Evolutionary conservation across 1,140 invertebrate species (phyloP), one percentile per base, ranked within the genome.

Genomic region (Belonocnema kinseyi): DNA sequence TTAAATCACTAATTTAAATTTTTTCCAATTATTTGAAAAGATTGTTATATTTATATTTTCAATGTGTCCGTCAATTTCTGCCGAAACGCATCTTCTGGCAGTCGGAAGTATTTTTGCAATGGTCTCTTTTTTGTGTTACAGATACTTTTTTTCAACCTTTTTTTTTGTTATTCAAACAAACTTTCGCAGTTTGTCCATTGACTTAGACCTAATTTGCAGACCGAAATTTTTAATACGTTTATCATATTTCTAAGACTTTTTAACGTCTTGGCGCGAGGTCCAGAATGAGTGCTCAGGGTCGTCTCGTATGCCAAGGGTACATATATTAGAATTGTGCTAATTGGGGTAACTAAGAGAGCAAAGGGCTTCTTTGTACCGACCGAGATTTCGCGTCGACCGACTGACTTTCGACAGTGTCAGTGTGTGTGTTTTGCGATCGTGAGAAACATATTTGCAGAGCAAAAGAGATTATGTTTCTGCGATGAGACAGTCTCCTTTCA

Each of bases 261-360:
- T 66, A 66, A 40, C 61, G 61, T 26, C 26, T 66, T 66, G 46
- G 46, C 40, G 61, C 33, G 33, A 66, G 61, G 33, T 16, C 26
- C 13, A 40, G 14, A 66, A 66, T 66, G 61, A 66, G 26, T 16
- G 16, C 26, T 66, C 61, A 66, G 26, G 61, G 61, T 66, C 26
- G 61, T 14, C 61, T 66, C 61, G 12, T 33, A 66, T 66, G 21
- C 26, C 58, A 33, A 66, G 58, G 61, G 61, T 66, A 66, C 61
- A 66, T 66, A 66, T 16, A 66, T 66, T 66, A 66, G 61, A 66
- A 66, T 66, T 66, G 61, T 66, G 61, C 61, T 66, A 66, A 66
- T 26, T 66, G 61, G 61, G 61, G 61, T 66, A 66, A 66, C 26
- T 66, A 26, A 7, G 61, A 66, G 61, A 66, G 61, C 14, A 66